Conservation (phyloP, 2,888 invertebrate species). For the Capitulum mitella region DNA sequence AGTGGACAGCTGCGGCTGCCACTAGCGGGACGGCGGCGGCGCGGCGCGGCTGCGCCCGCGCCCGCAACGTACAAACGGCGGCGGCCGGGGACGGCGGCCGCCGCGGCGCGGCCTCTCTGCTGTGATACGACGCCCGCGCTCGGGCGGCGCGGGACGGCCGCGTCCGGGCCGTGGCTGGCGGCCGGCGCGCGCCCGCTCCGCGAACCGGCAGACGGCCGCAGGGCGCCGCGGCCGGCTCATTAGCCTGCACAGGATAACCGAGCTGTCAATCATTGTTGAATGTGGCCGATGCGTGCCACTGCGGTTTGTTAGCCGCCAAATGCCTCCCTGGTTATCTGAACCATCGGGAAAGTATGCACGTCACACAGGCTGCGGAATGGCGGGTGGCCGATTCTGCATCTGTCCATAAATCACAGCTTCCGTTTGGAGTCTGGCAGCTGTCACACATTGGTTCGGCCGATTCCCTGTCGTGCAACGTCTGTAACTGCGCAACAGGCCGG, state of each 20-base stretch:
- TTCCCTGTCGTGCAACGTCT: neutral
- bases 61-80: neutral
- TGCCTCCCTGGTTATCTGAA: neutral
- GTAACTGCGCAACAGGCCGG: neutral
- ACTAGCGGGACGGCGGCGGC: neutral
- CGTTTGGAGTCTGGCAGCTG: neutral
- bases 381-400: neutral
- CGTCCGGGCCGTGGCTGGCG: no score
- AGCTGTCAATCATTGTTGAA: neutral
- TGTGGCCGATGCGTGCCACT: neutral
- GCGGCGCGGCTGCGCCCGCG: neutral
- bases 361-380: neutral
- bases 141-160: neutral
- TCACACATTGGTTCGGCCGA: neutral
- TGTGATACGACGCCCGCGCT: neutral
- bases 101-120: neutral
- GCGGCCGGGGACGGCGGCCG: neutral
- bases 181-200: no score
- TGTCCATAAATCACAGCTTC: neutral
- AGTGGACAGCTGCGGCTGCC: conserved; percentile 16
- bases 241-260: neutral
- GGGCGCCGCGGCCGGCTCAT: neutral
- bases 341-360: neutral
- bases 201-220: no score
- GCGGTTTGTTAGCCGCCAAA: neutral